Evolutionary conservation across 1,140 invertebrate species (phyloP).

Genomic region (Zaprionus camerounensis): DNA sequence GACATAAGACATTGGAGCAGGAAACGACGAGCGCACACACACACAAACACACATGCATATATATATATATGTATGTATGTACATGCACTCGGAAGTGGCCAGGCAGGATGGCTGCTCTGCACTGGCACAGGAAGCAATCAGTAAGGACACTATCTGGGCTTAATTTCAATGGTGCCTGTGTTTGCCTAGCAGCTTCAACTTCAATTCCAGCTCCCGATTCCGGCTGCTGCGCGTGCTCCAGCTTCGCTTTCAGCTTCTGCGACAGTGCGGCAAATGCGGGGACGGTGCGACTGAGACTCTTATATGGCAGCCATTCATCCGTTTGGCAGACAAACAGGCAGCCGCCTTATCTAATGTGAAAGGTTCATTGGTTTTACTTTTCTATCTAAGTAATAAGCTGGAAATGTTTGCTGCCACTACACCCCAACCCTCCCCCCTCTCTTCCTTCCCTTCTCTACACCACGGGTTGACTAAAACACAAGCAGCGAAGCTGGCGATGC

Average conservation of each 20-base stretch:
- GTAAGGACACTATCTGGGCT: constrained; percentile 80
- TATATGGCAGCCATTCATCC: constrained; percentile 71
- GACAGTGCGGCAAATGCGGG: too few relatives aligned
- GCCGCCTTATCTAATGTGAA: constrained; percentile 80
- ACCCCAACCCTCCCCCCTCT: neutral
- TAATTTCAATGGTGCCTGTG: constrained; percentile 69
- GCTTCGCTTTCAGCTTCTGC: neutral
- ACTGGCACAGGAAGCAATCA: constrained; percentile 76
- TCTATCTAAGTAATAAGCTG: constrained; percentile 83
- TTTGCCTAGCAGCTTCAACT: constrained; percentile 15
- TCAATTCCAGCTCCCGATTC: constrained; percentile 16
- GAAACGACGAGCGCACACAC: constrained; percentile 38
- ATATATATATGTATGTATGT: too few relatives aligned
- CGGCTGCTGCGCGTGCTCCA: neutral
- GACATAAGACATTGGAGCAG: constrained; percentile 77
- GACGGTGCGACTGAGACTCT: constrained; percentile 51
- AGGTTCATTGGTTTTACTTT: constrained; percentile 83
- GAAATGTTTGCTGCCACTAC: constrained; percentile 66
- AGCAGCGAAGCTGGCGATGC: constrained; percentile 19
- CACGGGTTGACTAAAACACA: constrained; percentile 57
- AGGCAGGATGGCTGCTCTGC: constrained; percentile 40
- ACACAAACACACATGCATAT: constrained; percentile 33
- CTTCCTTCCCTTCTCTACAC: constrained; percentile 2
- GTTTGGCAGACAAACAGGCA: constrained; percentile 67
- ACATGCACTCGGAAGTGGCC: constrained; percentile 37